Percentiles rank a stretch among this genome's conserved stretches.
Conservation (phyloP, 2,888 invertebrate genomes). For the Colostygia pectinataria region DNA sequence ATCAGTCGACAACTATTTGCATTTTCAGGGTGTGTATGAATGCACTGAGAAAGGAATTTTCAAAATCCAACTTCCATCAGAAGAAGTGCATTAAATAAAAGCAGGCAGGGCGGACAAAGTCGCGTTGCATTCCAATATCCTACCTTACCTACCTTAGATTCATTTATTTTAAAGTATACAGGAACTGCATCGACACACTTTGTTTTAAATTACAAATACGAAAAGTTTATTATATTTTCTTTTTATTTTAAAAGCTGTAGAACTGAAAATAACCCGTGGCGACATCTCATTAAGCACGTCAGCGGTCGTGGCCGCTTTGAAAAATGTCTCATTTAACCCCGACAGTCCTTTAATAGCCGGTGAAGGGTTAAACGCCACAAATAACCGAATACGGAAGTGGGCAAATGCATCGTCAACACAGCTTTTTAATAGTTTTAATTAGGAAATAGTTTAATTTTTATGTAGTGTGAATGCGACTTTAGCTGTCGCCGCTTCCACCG, state of each 20-base stretch:
- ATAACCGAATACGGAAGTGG: constrained; percentile 78
- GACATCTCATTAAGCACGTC: constrained; percentile 81
- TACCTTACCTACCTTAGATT: no score
- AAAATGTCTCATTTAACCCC: constrained; percentile 82
- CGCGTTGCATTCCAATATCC: no score
- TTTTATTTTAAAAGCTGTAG: constrained; percentile 43
- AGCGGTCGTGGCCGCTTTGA: constrained; percentile 70
- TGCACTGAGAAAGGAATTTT: no score
- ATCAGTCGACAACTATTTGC: no score
- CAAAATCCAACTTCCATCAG: no score
- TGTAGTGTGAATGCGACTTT: constrained; percentile 53
- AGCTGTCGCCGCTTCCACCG: constrained; percentile 55
- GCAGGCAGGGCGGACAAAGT: no score
- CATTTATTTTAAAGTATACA: no score
- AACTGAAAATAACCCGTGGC: constrained; percentile 76
- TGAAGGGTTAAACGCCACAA: constrained; percentile 79
- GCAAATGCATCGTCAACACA: constrained; percentile 56
- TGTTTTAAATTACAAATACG: constrained; percentile 49
- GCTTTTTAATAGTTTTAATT: constrained; percentile 81
- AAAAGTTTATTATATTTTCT: constrained; percentile 50
- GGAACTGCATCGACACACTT: constrained; percentile 34
- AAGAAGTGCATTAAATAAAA: no score
- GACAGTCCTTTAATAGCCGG: constrained; percentile 74
- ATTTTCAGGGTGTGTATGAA: no score
- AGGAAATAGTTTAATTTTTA: constrained; percentile 81